Evolutionary conservation across 2,797 vertebrate genomes (phyloP), one percentile per base, ranked within the genome.

Genomic region (Hypotaenidia okinawae): DNA sequence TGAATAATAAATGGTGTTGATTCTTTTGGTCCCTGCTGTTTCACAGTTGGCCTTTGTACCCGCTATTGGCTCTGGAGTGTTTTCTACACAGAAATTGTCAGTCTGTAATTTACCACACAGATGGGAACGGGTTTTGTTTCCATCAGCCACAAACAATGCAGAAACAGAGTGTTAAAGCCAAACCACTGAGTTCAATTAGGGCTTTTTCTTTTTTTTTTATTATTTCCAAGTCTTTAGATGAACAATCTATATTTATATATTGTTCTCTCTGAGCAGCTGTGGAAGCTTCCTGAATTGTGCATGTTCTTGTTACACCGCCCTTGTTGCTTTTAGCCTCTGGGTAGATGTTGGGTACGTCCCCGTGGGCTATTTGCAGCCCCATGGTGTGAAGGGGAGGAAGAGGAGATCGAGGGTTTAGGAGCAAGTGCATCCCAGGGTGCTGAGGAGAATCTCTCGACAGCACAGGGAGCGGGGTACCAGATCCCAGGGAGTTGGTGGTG

Each of bases 1-100:
- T 98, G 98, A 98, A 98, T 98, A 98, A 97, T 97, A 94, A 97
- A 91, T 97, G 97, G 94, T 95, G 97, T 97, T 96, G 97, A 96
- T 97, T 96, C 55, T 35, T 33, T 52, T 47, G 41, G 16, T 30
- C 30, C 72, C 97, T 98, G 90, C 97, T 95, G 96, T 98, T 98
- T 98, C 97, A 98, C 97, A 97, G 96, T 98, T 95, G 94, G 96
- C 97, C 97, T 98, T 98, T 98, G 97, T 97, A 96, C 92, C 85
- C 93, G 79, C 93, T 97, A 3, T 89, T 91, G 84, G 89, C 92
- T 96, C 58, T 87, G 87, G 87, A 79, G 32, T 91, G 87, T 96
- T 96, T 84, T 91, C 28, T 84, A 33, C 43, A 87, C 45, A 75
- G 68, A 67, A 49, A 58, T 72, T 77, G 55, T 82, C 66, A 45